Base-by-base conservation (phyloP, 2,797 vertebrate genomes). In the Gobio occitaniae region DNA sequence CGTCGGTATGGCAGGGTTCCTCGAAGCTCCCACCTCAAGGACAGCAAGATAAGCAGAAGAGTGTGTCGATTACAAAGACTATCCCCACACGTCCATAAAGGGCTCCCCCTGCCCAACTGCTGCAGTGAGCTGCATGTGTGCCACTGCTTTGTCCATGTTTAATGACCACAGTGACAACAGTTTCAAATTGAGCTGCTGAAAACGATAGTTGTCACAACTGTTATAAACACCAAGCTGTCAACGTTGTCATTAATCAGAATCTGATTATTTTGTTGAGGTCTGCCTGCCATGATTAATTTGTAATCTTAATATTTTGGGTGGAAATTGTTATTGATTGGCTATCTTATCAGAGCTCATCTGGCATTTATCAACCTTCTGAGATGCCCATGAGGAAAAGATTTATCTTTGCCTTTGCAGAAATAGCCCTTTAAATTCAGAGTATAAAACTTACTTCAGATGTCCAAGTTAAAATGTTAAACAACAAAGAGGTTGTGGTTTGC, bases 1-100 rank as follows among this genome's bases (percentile, higher is more conserved):
- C 50, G 16, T 78, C 25, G 1, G 17, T 63, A 50, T 13, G 25
- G 36, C 3, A 54, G 17, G 11, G 61, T 32, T 56, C 36, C 70
- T 50, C 36, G 12, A 61, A 69, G 19, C 52, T 54, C 3, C 36
- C 66, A 50, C 36, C 44, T 71, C 76, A 78, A 83, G 86, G n/a
- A 86, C 72, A 87, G 71, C 1, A 38, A 82, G 59, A 70, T 82
- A 78, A 84, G 59, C 65, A 8, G 7, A 69, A 84, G 70, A 65
- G 76, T 83, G 54, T 75, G 75, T 41, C 56, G 48, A 76, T 65
- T 19, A 29, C 81, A 66, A 12, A 61, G 38, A 68, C 47, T 36
- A 80, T 77, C 19, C 2, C 72, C 63, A 25, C 56, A 75, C 47
- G 48, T 48, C 36, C 80, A 65, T 70, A 52, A 78, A 52, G 82